phyloP scores from a whole-genome alignment of 2,113 vertebrate genomes.

The Muscicapa adusta region DNA sequence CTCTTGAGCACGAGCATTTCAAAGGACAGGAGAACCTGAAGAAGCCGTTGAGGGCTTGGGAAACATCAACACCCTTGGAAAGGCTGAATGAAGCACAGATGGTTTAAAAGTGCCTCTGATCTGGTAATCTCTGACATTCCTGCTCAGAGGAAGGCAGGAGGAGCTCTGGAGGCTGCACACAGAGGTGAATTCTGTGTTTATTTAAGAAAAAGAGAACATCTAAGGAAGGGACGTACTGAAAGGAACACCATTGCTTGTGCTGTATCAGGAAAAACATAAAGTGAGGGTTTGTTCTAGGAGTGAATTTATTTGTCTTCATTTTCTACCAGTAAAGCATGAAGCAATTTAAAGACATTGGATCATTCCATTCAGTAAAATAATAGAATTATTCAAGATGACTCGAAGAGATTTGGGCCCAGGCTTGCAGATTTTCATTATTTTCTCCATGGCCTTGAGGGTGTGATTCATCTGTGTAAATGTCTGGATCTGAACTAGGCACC shows the following conservation, averaged over 20 bases:
- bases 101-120: neutral
- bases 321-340: neutral
- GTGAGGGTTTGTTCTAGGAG: neutral
- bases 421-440: slow-evolving; percentile 20
- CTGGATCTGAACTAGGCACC: slow-evolving; percentile 32
- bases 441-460: neutral
- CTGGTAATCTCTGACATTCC: neutral
- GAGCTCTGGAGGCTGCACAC: neutral
- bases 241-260: neutral
- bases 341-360: neutral
- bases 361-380: neutral
- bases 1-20: neutral
- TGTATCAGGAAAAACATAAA: neutral
- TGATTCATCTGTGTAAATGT: neutral
- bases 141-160: neutral
- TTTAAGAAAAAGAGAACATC: neutral
- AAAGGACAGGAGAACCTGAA: neutral
- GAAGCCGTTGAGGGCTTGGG: neutral
- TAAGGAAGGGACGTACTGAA: neutral
- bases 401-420: neutral
- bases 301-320: neutral
- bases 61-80: neutral
- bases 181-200: neutral
- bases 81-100: neutral
- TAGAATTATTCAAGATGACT: neutral